Conservation (phyloP, 2,797 vertebrate species). For the Anas flavirostris region DNA sequence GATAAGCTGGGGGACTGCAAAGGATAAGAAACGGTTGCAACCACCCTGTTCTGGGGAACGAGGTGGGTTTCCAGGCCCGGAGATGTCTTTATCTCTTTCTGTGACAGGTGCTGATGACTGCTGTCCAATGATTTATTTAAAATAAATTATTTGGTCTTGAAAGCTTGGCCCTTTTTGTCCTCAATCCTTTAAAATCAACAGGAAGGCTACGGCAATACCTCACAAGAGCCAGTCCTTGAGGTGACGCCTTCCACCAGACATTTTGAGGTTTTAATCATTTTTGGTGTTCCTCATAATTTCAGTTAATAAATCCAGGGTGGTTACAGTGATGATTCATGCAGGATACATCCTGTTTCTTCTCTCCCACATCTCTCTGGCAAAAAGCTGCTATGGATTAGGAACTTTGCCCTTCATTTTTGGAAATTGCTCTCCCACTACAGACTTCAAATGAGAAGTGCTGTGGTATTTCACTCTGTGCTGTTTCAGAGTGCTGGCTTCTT, state of each 20-base stretch:
- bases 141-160: not conserved
- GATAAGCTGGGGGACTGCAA: not conserved
- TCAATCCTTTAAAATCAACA: not conserved
- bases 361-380: conserved; percentile 60
- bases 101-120: rapidly evolving
- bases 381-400: conserved; percentile 61
- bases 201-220: not conserved
- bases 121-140: not conserved
- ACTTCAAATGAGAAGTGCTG: conserved; percentile 66
- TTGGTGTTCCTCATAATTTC: conserved; percentile 52
- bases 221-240: not conserved
- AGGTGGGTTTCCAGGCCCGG: not conserved
- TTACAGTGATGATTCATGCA: conserved; percentile 66
- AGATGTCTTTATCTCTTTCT: not conserved
- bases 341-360: conserved; percentile 62
- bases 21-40: not conserved
- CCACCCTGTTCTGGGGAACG: not conserved
- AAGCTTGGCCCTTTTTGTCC: not conserved
- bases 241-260: not conserved
- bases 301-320: conserved; percentile 66
- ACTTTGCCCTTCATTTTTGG: conserved; percentile 65
- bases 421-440: conserved; percentile 61
- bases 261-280: conserved; percentile 41
- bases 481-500: conserved; percentile 46
- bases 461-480: conserved; percentile 56